Percentiles rank a stretch among this genome's conserved stretches.
Conservation (phyloP, 2,888 invertebrate genomes). For the Copidosoma aretas region DNA sequence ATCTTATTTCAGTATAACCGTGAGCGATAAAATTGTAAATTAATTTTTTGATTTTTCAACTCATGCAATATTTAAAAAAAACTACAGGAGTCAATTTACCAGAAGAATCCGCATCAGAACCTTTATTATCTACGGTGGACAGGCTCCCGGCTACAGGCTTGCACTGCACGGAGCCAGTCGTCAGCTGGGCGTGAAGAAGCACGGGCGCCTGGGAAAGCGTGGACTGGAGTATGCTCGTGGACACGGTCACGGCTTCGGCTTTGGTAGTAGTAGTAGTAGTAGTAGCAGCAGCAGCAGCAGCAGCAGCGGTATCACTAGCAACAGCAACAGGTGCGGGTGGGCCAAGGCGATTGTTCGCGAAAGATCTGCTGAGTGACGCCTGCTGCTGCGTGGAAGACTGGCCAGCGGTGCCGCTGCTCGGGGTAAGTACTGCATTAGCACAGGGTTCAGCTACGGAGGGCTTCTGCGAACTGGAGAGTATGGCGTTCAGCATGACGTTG, state of each 20-base stretch:
- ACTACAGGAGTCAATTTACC: slow-evolving; percentile 23
- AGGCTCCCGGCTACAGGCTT: slow-evolving; percentile 50
- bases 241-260: slow-evolving; percentile 3
- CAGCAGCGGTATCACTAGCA: no score
- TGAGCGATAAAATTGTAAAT: no score
- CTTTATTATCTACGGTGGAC: slow-evolving; percentile 56
- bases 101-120: slow-evolving; percentile 49
- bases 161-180: slow-evolving; percentile 53
- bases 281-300: slow-evolving; percentile 25
- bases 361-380: slow-evolving; percentile 43
- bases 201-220: slow-evolving; percentile 59
- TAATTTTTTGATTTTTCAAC: no score
- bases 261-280: not conserved
- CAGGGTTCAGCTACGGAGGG: slow-evolving; percentile 53
- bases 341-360: no score
- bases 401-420: slow-evolving; percentile 55
- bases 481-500: slow-evolving; percentile 60
- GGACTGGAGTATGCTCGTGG: slow-evolving; percentile 55
- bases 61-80: not conserved
- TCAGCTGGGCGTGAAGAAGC: slow-evolving; percentile 55
- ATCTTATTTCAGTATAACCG: no score
- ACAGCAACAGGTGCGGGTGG: no score
- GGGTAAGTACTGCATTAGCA: slow-evolving; percentile 54
- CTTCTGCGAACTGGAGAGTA: slow-evolving; percentile 58
- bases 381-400: slow-evolving; percentile 53